These are phyloP conservation scores for Tridacna gigas DNA, from an alignment of 2,888 invertebrate genomes.

Conservation along the genomic window DNA sequence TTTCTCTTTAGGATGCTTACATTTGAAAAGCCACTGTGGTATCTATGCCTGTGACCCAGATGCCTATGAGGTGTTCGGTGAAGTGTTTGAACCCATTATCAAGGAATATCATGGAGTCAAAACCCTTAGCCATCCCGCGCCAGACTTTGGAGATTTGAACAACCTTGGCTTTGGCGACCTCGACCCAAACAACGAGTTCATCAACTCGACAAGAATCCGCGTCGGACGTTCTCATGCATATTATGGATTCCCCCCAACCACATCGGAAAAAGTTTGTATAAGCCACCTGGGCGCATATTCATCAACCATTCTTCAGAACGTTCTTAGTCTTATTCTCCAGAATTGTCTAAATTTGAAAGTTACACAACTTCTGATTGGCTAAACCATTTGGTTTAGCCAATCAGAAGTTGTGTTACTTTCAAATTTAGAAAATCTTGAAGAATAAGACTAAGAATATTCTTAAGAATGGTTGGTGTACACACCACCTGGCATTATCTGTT, in stretches of 20 bases:
- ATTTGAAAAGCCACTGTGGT: slow-evolving; percentile 93
- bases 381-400: too few relatives aligned
- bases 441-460: too few relatives aligned
- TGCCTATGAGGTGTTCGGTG: slow-evolving; percentile 74
- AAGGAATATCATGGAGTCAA: slow-evolving; percentile 85
- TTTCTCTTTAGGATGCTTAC: slow-evolving; percentile 91
- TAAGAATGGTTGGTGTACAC: too few relatives aligned
- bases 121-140: slow-evolving; percentile 91
- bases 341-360: too few relatives aligned
- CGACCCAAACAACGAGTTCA: slow-evolving; percentile 92
- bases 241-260: slow-evolving; percentile 88
- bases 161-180: slow-evolving; percentile 92
- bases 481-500: too few relatives aligned
- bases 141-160: slow-evolving; percentile 94
- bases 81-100: slow-evolving; percentile 79
- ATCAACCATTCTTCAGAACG: too few relatives aligned
- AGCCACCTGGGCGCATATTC: too few relatives aligned
- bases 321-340: too few relatives aligned
- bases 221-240: slow-evolving; percentile 80
- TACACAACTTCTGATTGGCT: too few relatives aligned
- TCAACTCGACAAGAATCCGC: slow-evolving; percentile 86
- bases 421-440: too few relatives aligned
- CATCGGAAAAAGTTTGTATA: slow-evolving; percentile 87
- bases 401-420: too few relatives aligned
- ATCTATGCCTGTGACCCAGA: slow-evolving; percentile 79